Percentiles rank a stretch among this genome's conserved stretches.
phyloP scores from a whole-genome alignment of 2,113 vertebrate species.

The Serilophus lunatus region DNA sequence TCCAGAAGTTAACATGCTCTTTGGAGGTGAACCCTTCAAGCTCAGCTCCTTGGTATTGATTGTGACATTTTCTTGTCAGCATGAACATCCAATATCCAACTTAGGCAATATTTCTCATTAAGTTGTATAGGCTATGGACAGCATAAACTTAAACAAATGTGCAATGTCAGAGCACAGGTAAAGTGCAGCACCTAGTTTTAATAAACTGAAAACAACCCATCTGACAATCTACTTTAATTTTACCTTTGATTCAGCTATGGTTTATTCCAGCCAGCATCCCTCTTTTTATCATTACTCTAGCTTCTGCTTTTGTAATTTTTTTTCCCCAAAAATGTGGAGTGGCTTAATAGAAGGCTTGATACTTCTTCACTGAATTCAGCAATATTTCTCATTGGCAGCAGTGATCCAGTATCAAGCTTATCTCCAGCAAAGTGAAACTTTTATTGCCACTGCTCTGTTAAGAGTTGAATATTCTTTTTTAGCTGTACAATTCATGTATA shows the following conservation, averaged over 20 bases:
- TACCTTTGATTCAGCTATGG: background rate
- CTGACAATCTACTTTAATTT: background rate
- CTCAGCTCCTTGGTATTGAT: conserved; percentile 2
- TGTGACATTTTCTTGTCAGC: conserved; percentile 47
- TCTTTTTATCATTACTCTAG: background rate
- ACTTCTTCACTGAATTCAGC: background rate
- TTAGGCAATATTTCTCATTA: conserved; percentile 49
- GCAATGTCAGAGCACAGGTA: background rate
- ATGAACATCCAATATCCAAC: conserved; percentile 19
- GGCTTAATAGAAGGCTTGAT: background rate
- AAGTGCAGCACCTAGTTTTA: background rate
- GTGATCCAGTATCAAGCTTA: background rate
- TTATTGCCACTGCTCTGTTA: background rate
- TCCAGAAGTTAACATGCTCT: conserved; percentile 20
- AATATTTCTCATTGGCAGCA: background rate
- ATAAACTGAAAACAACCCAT: background rate
- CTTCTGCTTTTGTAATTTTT: background rate
- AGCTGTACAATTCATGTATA: background rate
- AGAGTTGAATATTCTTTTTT: background rate
- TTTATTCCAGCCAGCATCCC: background rate
- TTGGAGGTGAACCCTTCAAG: conserved; percentile 40
- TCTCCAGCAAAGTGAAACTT: background rate
- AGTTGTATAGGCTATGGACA: background rate
- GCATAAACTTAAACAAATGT: conserved; percentile 33
- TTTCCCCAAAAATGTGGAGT: background rate